phyloP scores from a whole-genome alignment of 2,797 vertebrate species.

The Fringilla coelebs region DNA sequence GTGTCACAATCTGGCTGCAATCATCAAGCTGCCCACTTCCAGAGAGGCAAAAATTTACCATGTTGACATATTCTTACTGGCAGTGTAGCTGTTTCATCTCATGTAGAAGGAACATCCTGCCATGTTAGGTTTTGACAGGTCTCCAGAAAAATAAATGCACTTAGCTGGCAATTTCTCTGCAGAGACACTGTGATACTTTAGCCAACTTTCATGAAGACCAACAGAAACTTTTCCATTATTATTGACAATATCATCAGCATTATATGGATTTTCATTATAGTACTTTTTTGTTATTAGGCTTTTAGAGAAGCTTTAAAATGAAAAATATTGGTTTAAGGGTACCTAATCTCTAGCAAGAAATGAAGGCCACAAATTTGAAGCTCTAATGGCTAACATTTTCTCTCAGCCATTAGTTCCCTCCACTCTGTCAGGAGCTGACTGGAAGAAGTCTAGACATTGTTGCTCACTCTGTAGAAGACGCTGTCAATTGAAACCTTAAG shows the following conservation, averaged over 20 bases:
- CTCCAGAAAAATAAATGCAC: conserved; percentile 10
- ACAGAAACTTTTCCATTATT: conserved; percentile 41
- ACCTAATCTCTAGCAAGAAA: conserved; percentile 24
- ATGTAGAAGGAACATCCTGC: conserved; percentile 7
- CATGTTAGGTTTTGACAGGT: neutral
- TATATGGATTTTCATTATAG: conserved; percentile 27
- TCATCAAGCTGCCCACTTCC: conserved; percentile 38
- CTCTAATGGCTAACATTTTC: neutral
- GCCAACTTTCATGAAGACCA: conserved; percentile 25
- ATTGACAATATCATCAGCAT: conserved; percentile 6
- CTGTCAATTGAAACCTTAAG: neutral
- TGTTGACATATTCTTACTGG: conserved; percentile 9
- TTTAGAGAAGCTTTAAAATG: conserved; percentile 13
- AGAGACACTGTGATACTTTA: neutral
- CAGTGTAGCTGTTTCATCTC: conserved; percentile 26
- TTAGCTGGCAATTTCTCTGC: conserved; percentile 8
- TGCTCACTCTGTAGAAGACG: neutral
- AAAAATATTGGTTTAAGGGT: neutral
- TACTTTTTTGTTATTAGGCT: conserved; percentile 11
- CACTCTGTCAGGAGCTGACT: neutral
- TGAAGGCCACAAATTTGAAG: neutral
- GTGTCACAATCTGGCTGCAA: conserved; percentile 1
- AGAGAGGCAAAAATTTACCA: conserved; percentile 5
- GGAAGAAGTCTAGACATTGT: neutral
- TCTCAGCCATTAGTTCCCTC: neutral